Evolutionary conservation across 2,888 invertebrate genomes (phyloP), one percentile per base, ranked within the genome.

Genomic region (Brachylomia viminalis): DNA sequence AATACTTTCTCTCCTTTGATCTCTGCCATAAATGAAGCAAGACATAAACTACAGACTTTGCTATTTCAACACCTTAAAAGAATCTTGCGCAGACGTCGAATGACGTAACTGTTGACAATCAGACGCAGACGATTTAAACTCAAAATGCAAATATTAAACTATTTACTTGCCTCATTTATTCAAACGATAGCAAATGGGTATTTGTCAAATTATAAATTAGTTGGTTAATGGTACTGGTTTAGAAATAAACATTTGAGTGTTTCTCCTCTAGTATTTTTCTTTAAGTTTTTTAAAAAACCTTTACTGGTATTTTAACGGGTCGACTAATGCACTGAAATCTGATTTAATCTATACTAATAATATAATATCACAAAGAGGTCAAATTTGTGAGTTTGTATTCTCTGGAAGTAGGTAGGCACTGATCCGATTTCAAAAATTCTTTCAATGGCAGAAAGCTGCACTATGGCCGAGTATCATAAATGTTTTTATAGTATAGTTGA

Each of bases 21-120:
- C 20, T 77, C 20, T n/a, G 30, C 17, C 8, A 27, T 27, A 52
- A 52, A 54, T 27, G 17, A 70, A 64, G 17, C 13, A 38, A 49
- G n/a, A 54, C 7, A 33, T 42, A 71, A 62, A 71, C 42, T 23
- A n/a, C 30, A 33, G 38, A 45, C 33, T 27, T 49, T 20, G 38
- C 27, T 74, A 49, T 68, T 58, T 68, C 45, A 64, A 74, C 33
- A 52, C n/a, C 38, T 30, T 45, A 52, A 47, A 58, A 64, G 45
- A 64, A 54, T 75, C 64, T 64, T 59, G 68, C 68, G 58, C 68
- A 79, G 80, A n/a, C 58, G 23, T 13, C 75, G 38, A 5, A 4
- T 79, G 75, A 79, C 64, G 75, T 80, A 80, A 79, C 47, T 54
- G 58, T 80, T 75, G 74, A 73, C 78, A 73, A 45, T 72, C 62